These are phyloP conservation scores for Saimiri boliviensis DNA, from an alignment of 2,113 vertebrate species.

Conservation along the genomic window DNA sequence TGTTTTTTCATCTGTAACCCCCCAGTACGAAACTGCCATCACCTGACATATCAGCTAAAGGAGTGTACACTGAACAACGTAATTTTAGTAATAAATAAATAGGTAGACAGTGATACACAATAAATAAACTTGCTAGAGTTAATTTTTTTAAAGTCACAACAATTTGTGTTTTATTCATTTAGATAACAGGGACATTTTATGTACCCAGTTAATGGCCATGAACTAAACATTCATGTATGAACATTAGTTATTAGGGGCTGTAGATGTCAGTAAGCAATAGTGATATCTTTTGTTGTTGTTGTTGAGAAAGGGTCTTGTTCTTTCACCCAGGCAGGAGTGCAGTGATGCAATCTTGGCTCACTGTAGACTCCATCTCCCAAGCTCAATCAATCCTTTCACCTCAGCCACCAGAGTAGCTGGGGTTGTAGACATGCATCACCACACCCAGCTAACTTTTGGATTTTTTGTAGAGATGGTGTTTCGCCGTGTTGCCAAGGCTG, in stretches of 20 bases:
- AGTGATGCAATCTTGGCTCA: too few relatives aligned
- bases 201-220: background rate
- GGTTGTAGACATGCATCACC: too few relatives aligned
- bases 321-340: too few relatives aligned
- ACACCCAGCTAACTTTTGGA: too few relatives aligned
- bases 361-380: too few relatives aligned
- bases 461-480: too few relatives aligned
- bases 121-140: background rate
- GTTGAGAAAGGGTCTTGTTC: too few relatives aligned
- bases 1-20: background rate
- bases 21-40: background rate
- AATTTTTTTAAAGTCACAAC: background rate
- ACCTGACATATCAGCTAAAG: background rate
- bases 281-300: too few relatives aligned
- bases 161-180: slow-evolving; percentile 1
- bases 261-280: background rate
- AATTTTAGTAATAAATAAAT: background rate
- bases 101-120: background rate
- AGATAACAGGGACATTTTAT: slow-evolving; percentile 17
- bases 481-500: too few relatives aligned
- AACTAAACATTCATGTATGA: background rate
- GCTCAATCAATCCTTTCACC: too few relatives aligned
- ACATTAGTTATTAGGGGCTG: background rate
- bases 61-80: background rate
- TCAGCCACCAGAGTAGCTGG: too few relatives aligned